phyloP scores from a whole-genome alignment of 2,888 invertebrate species.

The Eristalis arbustorum region DNA sequence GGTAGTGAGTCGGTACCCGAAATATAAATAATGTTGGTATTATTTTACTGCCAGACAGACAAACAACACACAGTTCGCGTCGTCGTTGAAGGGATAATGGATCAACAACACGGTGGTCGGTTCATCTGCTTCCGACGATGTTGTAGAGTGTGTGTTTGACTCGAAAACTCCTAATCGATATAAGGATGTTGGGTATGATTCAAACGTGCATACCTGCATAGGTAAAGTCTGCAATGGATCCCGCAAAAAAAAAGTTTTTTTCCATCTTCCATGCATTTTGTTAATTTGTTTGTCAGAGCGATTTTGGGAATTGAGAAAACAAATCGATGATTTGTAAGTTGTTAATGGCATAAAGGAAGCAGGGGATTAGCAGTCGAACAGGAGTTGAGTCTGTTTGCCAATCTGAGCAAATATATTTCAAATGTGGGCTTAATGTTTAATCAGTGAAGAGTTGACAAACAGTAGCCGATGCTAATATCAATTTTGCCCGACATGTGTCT shows the following conservation, averaged over 20 bases:
- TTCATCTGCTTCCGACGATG: conserved; percentile 62
- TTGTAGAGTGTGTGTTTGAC: conserved; percentile 47
- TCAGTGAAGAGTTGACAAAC: conserved; percentile 2
- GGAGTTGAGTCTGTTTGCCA: conserved; percentile 54
- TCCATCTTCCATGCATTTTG: not conserved
- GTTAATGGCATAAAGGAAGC: conserved; percentile 43
- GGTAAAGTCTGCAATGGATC: not conserved
- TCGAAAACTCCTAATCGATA: conserved; percentile 54
- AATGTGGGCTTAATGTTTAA: conserved; percentile 50
- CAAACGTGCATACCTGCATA: not conserved
- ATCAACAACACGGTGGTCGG: conserved; percentile 64
- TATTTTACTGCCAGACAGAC: conserved; percentile 64
- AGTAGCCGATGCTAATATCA: not conserved
- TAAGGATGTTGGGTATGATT: not conserved
- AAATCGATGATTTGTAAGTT: conserved; percentile 61
- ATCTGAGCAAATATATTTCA: conserved; percentile 41
- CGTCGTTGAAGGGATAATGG: conserved; percentile 64
- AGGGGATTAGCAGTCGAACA: conserved; percentile 38
- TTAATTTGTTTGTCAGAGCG: conserved; percentile 49
- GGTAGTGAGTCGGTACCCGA: conserved; percentile 51
- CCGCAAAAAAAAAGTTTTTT: not conserved
- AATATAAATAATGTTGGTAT: conserved; percentile 63
- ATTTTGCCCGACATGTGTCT: not conserved
- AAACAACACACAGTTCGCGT: conserved; percentile 37
- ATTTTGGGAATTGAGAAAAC: conserved; percentile 43